A percentile compares a stretch with the other conserved stretches of the same genome.
Evolutionary conservation across 2,797 vertebrate species (phyloP).

Genomic region (Melopsittacus undulatus): DNA sequence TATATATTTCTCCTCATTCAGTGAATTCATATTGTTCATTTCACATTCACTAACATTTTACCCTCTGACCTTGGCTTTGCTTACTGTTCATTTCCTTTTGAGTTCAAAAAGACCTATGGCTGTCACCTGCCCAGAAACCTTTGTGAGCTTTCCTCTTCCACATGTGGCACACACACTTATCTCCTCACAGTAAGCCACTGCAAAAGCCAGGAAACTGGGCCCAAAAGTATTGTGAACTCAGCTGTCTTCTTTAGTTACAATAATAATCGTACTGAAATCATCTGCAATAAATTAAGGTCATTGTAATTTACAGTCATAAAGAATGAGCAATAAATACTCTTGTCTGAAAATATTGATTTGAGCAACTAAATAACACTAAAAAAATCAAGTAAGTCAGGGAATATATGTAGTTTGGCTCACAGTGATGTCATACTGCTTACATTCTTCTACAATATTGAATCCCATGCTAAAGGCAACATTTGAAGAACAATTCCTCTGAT

Average conservation of each 20-base stretch:
- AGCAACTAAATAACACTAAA: not conserved
- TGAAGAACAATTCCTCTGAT: not conserved
- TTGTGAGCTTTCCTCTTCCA: not conserved
- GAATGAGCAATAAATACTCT: not conserved
- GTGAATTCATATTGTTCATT: not conserved
- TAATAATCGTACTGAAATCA: not conserved
- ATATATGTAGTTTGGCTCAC: not conserved
- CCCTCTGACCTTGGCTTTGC: not conserved
- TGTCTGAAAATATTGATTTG: not conserved
- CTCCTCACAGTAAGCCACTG: not conserved
- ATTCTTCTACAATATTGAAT: not conserved
- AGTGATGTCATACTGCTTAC: not conserved
- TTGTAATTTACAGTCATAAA: not conserved
- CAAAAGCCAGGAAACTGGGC: not conserved
- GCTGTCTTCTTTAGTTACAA: not conserved
- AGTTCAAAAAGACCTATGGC: not conserved
- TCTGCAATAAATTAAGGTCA: not conserved
- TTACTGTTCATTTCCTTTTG: not conserved
- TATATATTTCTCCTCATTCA: not conserved
- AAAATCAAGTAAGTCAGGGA: not conserved
- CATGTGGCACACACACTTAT: not conserved
- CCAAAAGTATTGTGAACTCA: not conserved
- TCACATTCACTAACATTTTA: not conserved
- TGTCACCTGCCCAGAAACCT: not conserved
- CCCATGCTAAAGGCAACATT: not conserved